Evolutionary conservation across 1,140 invertebrate genomes (phyloP).

Genomic region (Drosophila elegans): DNA sequence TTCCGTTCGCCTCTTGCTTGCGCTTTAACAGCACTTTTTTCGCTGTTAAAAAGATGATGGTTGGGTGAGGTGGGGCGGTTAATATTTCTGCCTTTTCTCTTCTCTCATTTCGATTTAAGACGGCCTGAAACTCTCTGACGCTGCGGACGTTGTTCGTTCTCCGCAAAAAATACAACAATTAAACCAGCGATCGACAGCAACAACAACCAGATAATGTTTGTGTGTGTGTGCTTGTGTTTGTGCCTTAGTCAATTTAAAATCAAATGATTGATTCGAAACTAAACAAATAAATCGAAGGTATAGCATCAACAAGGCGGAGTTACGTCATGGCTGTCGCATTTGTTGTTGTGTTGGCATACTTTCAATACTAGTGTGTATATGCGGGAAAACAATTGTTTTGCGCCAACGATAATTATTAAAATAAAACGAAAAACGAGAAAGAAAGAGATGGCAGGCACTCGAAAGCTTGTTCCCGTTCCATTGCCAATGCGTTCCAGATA

Average conservation of each 20-base stretch:
- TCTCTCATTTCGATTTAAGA: slow-evolving; percentile 7
- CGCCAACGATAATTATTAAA: slow-evolving; percentile 39
- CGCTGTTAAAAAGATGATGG: slow-evolving; percentile 5
- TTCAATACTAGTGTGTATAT: slow-evolving; percentile 29
- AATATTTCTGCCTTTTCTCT: background rate
- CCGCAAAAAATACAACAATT: slow-evolving; percentile 2
- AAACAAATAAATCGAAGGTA: slow-evolving; percentile 27
- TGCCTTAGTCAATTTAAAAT: slow-evolving; percentile 33
- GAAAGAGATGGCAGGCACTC: slow-evolving; percentile 1
- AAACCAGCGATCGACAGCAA: slow-evolving; percentile 6
- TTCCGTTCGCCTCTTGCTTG: slow-evolving; percentile 3
- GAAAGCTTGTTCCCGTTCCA: slow-evolving; percentile 13
- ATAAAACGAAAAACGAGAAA: slow-evolving; percentile 22
- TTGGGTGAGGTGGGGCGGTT: background rate
- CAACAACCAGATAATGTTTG: slow-evolving; percentile 7
- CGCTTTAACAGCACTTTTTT: slow-evolving; percentile 21
- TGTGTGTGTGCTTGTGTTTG: slow-evolving; percentile 6
- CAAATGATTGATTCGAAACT: slow-evolving; percentile 32
- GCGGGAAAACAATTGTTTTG: slow-evolving; percentile 30
- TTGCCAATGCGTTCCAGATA: slow-evolving; percentile 6
- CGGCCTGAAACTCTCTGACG: slow-evolving; percentile 23
- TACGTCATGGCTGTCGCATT: slow-evolving; percentile 49
- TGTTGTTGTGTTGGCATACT: slow-evolving; percentile 53
- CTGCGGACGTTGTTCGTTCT: slow-evolving; percentile 28
- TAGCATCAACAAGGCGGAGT: slow-evolving; percentile 14